Evolutionary conservation across 1,140 invertebrate species (phyloP).

Genomic region (Apis mellifera): DNA sequence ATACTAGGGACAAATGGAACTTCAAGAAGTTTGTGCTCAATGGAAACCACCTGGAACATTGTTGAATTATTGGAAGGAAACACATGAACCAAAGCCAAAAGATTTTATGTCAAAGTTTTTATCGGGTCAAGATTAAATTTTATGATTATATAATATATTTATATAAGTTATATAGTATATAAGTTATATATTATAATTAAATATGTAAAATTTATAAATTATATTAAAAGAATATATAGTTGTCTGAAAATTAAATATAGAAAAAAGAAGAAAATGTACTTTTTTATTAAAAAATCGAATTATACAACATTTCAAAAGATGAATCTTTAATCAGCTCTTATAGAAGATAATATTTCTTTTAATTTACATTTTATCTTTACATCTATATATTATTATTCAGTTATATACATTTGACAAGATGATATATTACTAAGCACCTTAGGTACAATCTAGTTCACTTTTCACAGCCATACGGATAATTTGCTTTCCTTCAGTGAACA

Average conservation of each 20-base stretch:
- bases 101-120: constrained; percentile 97
- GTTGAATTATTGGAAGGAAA: constrained; percentile 94
- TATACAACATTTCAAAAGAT: constrained; percentile 60
- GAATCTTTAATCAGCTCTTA: constrained; percentile 69
- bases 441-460: constrained; percentile 82
- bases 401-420: constrained; percentile 79
- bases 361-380: constrained; percentile 75
- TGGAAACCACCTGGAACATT: constrained; percentile 95
- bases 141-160: not conserved
- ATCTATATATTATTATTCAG: constrained; percentile 79
- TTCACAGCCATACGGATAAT: constrained; percentile 82
- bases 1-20: constrained; percentile 95
- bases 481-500: constrained; percentile 81
- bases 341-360: constrained; percentile 70
- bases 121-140: constrained; percentile 83
- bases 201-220: not conserved
- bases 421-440: constrained; percentile 81
- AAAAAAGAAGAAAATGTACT: constrained; percentile 16
- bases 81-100: constrained; percentile 90
- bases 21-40: constrained; percentile 91
- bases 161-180: not conserved
- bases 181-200: not conserved
- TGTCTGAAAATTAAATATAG: constrained; percentile 22
- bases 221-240: not conserved
- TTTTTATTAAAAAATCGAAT: constrained; percentile 53